A percentile compares a stretch with the other conserved stretches of the same genome.
phyloP scores from a whole-genome alignment of 92 coral and sea anemone genomes.

The Phenganax subtilis region DNA sequence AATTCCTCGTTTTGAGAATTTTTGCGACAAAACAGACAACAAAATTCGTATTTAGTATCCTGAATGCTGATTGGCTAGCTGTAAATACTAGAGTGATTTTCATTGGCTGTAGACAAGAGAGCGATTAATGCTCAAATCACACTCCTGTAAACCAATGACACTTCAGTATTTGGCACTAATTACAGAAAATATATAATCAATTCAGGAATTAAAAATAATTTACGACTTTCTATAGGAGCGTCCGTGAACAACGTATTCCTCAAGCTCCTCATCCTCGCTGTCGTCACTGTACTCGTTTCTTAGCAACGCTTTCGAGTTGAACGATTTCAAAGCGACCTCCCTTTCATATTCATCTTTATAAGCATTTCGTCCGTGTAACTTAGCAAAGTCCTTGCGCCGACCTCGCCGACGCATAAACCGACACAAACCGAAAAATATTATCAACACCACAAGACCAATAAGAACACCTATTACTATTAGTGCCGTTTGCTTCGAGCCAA shows the following conservation, averaged over 20 bases:
- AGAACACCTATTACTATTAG: constrained; percentile 58
- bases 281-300: constrained; percentile 92
- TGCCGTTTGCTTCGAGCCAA: constrained; percentile 67
- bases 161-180: background rate
- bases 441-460: constrained; percentile 52
- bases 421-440: constrained; percentile 70
- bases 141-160: no score
- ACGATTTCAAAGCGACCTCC: constrained; percentile 73
- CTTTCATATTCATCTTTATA: constrained; percentile 82
- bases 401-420: constrained; percentile 60
- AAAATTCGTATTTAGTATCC: no score
- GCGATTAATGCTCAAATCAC: no score
- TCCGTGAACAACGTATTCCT: constrained; percentile 43
- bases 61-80: no score
- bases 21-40: no score
- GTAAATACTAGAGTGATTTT: no score
- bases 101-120: no score
- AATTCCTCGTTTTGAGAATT: no score
- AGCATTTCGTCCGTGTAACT: constrained; percentile 58
- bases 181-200: background rate
- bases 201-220: background rate
- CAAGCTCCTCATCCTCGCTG: constrained; percentile 94
- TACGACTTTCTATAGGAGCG: constrained; percentile 13
- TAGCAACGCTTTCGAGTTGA: constrained; percentile 89
- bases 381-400: constrained; percentile 52